Conservation (phyloP, 2,888 invertebrate genomes). For the Stenurella melanura region DNA sequence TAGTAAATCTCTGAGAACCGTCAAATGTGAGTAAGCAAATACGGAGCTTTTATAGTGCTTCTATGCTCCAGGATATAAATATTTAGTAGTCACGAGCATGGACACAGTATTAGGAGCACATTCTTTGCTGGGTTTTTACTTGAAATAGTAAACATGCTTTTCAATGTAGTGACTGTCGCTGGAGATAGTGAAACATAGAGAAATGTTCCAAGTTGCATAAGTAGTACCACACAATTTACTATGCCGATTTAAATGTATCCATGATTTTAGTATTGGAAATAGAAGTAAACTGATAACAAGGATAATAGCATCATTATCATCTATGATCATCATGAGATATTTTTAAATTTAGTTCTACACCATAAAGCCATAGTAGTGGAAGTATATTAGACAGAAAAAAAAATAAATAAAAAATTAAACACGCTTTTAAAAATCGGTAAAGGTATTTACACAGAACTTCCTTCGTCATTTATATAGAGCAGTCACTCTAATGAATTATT, state of each 20-base stretch:
- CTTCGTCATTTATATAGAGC: no score
- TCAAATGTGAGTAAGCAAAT: slow-evolving; percentile 45
- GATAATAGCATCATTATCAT: no score
- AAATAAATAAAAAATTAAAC: no score
- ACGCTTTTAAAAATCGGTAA: no score
- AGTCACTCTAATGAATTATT: no score
- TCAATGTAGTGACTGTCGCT: slow-evolving; percentile 50
- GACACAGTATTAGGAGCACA: slow-evolving; percentile 58
- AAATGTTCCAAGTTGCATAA: slow-evolving; percentile 48
- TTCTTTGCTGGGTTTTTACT: slow-evolving; percentile 56
- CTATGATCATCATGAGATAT: no score
- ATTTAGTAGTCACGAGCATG: slow-evolving; percentile 63
- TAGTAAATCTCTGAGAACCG: slow-evolving; percentile 27
- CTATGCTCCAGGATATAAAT: slow-evolving; percentile 58
- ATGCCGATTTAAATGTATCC: slow-evolving; percentile 34
- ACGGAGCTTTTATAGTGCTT: slow-evolving; percentile 45
- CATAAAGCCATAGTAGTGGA: no score
- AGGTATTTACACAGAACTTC: no score
- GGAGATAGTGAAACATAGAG: slow-evolving; percentile 45
- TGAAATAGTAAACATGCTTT: slow-evolving; percentile 56
- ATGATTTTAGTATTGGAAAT: slow-evolving; percentile 3
- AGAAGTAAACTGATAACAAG: not conserved
- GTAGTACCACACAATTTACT: slow-evolving; percentile 40
- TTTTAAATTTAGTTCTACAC: no score
- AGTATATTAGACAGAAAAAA: no score